Percentiles rank a stretch among this genome's conserved stretches.
Conservation (phyloP, 2,113 vertebrate species). For the Macquaria australasica region DNA sequence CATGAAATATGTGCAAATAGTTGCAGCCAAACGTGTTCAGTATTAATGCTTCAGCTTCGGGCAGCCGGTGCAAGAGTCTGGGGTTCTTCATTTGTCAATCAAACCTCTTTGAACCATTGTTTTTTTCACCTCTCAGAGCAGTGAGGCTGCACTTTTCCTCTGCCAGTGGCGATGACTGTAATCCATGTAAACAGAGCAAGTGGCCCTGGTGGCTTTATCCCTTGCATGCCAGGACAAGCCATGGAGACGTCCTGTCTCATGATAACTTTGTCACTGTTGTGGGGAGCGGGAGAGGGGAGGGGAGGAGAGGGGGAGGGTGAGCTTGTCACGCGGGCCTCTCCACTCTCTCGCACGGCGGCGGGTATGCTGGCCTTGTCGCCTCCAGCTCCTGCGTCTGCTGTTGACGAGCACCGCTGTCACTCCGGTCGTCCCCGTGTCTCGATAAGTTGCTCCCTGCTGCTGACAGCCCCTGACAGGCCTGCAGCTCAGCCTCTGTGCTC, state of each 20-base stretch:
- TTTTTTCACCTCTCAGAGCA: conserved; percentile 28
- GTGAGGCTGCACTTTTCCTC: conserved; percentile 46
- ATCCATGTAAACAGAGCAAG: conserved; percentile 38
- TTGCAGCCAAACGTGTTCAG: neutral
- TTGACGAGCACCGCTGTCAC: conserved; percentile 63
- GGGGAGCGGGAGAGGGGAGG: neutral
- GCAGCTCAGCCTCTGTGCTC: conserved; percentile 36
- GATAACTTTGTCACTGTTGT: conserved; percentile 57
- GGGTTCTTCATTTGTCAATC: conserved; percentile 21
- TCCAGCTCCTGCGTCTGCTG: conserved; percentile 41
- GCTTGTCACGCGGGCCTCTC: conserved; percentile 51
- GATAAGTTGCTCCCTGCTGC: conserved; percentile 37
- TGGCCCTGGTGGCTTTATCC: conserved; percentile 3
- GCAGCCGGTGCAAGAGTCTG: neutral
- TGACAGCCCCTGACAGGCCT: conserved; percentile 60
- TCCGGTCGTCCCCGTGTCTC: conserved; percentile 32
- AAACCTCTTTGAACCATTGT: conserved; percentile 12
- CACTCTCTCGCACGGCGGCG: conserved; percentile 35
- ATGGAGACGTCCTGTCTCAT: conserved; percentile 46
- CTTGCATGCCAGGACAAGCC: conserved; percentile 23
- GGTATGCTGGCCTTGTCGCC: conserved; percentile 58
- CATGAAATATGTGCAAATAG: conserved; percentile 39
- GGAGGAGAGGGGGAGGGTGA: conserved; percentile 29
- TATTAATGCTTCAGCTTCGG: conserved; percentile 6
- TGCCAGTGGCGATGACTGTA: conserved; percentile 32